Percentiles rank a stretch among this genome's conserved stretches.
Conservation (phyloP, 2,888 invertebrate species). For the Myopa testacea region DNA sequence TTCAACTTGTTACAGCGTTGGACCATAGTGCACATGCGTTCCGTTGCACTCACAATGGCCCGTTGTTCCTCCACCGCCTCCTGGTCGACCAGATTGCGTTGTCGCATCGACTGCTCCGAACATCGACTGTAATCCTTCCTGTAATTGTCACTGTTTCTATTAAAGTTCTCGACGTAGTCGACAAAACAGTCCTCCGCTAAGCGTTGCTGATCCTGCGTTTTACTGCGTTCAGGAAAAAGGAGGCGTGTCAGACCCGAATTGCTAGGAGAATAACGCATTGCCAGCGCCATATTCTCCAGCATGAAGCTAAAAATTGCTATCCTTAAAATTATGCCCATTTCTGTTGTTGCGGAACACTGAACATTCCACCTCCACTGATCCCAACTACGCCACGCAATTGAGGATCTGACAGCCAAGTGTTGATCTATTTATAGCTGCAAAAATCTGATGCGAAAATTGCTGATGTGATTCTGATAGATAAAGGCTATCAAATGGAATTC, state of each 20-base stretch:
- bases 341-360: no score
- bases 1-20: conserved; percentile 48
- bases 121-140: background rate
- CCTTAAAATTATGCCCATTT: background rate
- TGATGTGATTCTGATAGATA: no score
- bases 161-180: background rate
- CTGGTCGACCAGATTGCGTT: conserved; percentile 52
- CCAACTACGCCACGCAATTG: no score
- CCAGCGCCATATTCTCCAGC: background rate
- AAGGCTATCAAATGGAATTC: no score
- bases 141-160: background rate
- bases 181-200: background rate
- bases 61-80: conserved; percentile 52
- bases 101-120: background rate
- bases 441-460: no score
- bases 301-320: background rate
- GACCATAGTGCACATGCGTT: conserved; percentile 51
- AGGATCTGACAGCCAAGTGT: no score
- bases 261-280: background rate
- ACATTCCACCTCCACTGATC: no score
- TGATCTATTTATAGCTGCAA: no score
- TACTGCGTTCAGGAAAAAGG: background rate
- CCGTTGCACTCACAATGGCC: conserved; percentile 48
- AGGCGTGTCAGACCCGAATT: background rate
- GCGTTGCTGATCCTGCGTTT: background rate